phyloP scores from a whole-genome alignment of 2,888 invertebrate species.

The Conus canariensis region DNA sequence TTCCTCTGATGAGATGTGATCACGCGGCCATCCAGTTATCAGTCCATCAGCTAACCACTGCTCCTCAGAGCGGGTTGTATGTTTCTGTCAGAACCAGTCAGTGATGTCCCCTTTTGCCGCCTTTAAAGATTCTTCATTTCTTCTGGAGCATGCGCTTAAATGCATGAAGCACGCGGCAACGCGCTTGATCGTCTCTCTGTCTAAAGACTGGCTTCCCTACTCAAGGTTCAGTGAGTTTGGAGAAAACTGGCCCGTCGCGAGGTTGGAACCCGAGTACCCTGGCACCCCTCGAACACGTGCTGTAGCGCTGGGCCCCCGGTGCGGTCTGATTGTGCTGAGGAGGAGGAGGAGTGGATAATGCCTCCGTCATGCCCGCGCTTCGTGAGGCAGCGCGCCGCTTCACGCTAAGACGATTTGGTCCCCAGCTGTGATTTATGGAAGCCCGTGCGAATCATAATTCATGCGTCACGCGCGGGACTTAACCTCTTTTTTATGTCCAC shows the following conservation, averaged over 20 bases:
- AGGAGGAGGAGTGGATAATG: neutral
- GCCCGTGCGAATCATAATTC: constrained; percentile 17
- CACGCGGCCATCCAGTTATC: too few species aligned
- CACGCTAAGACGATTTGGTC: constrained; percentile 25
- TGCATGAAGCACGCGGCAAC: too few species aligned
- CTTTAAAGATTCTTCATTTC: too few species aligned
- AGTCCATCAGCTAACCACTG: too few species aligned
- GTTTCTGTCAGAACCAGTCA: too few species aligned
- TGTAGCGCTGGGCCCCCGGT: neutral
- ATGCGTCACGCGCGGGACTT: constrained; percentile 22
- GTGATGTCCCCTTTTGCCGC: too few species aligned
- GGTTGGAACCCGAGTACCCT: neutral
- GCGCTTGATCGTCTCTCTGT: too few species aligned
- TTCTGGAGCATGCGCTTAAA: too few species aligned
- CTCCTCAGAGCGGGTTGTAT: too few species aligned
- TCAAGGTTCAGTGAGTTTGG: neutral
- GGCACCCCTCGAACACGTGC: neutral
- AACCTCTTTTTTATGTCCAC: neutral
- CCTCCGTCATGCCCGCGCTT: neutral
- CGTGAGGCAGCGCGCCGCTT: neutral
- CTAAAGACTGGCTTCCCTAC: neutral
- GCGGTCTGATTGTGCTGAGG: neutral
- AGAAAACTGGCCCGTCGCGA: neutral
- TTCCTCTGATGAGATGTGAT: too few species aligned
- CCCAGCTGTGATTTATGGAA: constrained; percentile 4